These are phyloP conservation scores for Chalcis sispes DNA, from an alignment of 2,888 invertebrate genomes.

Conservation along the genomic window DNA sequence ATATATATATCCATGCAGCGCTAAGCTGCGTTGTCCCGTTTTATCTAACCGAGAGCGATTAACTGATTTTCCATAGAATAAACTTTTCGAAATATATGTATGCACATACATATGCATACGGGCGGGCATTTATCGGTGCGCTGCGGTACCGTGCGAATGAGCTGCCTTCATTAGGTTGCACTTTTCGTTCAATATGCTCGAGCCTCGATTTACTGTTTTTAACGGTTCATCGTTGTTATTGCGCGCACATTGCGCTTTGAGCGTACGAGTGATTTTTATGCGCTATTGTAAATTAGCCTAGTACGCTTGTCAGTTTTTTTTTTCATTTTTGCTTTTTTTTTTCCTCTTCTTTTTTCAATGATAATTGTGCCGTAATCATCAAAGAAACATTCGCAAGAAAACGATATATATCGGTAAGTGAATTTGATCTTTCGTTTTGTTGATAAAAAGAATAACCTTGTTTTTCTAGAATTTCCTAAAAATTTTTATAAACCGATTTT, in stretches of 20 bases:
- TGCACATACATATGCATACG: neutral
- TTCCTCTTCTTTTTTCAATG: neutral
- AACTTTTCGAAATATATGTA: constrained; percentile 2
- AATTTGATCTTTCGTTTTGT: too few relatives aligned
- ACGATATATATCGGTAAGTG: too few relatives aligned
- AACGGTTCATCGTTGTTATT: constrained; percentile 41
- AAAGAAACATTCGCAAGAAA: too few relatives aligned
- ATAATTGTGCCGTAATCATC: too few relatives aligned
- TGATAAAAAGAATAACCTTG: too few relatives aligned
- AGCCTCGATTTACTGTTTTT: constrained; percentile 43
- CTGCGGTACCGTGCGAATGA: constrained; percentile 25
- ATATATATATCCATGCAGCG: neutral
- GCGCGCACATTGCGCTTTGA: neutral
- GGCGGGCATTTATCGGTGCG: neutral
- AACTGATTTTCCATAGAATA: constrained; percentile 23
- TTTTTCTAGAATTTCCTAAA: too few relatives aligned
- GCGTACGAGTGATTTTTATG: constrained; percentile 47
- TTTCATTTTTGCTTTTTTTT: neutral
- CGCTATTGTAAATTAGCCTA: constrained; percentile 48
- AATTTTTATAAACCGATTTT: too few relatives aligned
- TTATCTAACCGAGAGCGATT: constrained; percentile 22
- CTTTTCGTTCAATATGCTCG: constrained; percentile 24
- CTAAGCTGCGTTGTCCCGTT: neutral
- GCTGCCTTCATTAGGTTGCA: constrained; percentile 37
- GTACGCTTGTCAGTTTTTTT: neutral